Evolutionary conservation across 92 coral and sea anemone species (phyloP).

Genomic region (Porites divaricata): DNA sequence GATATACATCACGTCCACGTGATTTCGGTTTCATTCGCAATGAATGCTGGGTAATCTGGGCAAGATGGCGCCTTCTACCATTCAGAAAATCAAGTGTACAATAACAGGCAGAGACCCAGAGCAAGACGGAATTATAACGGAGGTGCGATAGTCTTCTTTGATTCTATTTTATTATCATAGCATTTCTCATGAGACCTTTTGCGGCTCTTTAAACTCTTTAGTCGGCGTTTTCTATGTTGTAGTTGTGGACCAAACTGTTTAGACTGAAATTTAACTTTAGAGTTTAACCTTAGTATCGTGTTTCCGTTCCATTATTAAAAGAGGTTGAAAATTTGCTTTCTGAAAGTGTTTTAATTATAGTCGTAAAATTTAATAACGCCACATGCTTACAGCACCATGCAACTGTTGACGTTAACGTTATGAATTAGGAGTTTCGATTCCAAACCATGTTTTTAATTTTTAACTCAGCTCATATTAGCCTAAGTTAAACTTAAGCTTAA

Average conservation of each 20-base stretch:
- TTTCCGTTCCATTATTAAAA: background rate
- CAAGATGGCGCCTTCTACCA: conserved; percentile 99
- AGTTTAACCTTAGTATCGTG: background rate
- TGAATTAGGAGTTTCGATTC: too few relatives aligned
- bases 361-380: background rate
- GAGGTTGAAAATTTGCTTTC: background rate
- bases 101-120: conserved; percentile 82
- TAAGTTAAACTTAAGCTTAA: too few relatives aligned
- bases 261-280: background rate
- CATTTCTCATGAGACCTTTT: background rate
- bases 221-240: background rate
- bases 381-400: too few relatives aligned
- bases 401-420: too few relatives aligned
- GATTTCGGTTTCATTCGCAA: background rate
- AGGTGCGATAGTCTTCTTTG: conserved; percentile 57
- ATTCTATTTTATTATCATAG: background rate
- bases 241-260: background rate
- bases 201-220: background rate
- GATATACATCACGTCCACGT: background rate
- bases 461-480: too few relatives aligned
- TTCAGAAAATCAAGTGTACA: conserved; percentile 85
- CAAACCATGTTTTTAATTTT: too few relatives aligned
- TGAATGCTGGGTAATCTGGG: conserved; percentile 34
- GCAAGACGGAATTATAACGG: conserved; percentile 94
- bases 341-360: background rate